Evolutionary conservation across 2,888 invertebrate genomes (phyloP), one percentile per base, ranked within the genome.

Genomic region (Drosophila merina): DNA sequence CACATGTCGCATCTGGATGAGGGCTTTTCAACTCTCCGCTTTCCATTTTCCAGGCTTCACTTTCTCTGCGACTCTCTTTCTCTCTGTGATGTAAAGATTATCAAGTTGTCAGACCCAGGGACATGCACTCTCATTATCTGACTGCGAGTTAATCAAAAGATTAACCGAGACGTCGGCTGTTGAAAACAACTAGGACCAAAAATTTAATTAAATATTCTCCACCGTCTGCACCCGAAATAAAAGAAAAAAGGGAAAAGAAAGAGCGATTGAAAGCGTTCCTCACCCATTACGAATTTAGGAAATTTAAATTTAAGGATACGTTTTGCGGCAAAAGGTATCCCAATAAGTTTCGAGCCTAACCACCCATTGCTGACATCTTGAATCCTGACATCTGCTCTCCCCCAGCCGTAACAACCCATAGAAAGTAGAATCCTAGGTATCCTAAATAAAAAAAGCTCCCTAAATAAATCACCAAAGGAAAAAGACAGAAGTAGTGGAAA

Each of bases 121-220:
- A 51, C 71, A 62, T 70, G 56, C 63, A 70, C 57, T 63, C 49
- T n/a, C 72, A 68, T 68, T 74, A 68, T 78, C 62, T 64, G 48
- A 47, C 60, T 51, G 50, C 54, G 72, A 70, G 76, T 68, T 76
- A 68, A 70, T 73, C 70, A 73, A 70, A 68, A 50, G 72, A 72
- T 72, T 72, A 72, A 67, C 67, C 57, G 36, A 59, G 67, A 56
- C 57, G 64, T 52, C 55, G 56, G 62, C 57, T 64, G 62, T 44
- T 69, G 49, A 42, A 49, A 72, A 57, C 60, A 74, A 62, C 62
- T 56, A 68, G 68, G 26, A 59, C 47, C 68, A 68, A 70, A 58
- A 56, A 52, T 77, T 79, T 75, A 79, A 79, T 83, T 77, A 79
- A 74, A 74, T 69, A 69, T 64, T 66, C 57, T 36, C 28, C 52